Percentiles rank a stretch among this genome's conserved stretches.
These are phyloP conservation scores for Leguminivora glycinivorella DNA, from an alignment of 1,140 invertebrate genomes.

Conservation along the genomic window DNA sequence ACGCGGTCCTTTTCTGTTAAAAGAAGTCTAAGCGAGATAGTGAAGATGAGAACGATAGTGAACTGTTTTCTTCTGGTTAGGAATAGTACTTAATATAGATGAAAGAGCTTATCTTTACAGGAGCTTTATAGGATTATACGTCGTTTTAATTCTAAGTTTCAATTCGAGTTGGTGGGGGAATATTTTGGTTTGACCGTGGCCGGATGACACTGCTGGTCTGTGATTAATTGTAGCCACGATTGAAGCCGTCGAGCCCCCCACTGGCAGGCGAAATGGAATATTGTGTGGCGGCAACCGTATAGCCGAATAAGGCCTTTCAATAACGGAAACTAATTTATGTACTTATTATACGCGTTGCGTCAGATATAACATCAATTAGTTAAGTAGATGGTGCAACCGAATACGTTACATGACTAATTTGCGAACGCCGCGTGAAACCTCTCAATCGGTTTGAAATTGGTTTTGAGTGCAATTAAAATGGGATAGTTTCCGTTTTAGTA, in stretches of 20 bases:
- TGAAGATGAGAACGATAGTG: not conserved
- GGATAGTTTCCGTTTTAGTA: not conserved
- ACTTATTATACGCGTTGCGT: slow-evolving; percentile 30
- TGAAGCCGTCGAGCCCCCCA: slow-evolving; percentile 70
- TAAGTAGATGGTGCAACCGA: slow-evolving; percentile 23
- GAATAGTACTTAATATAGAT: not conserved
- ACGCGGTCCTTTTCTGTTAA: not conserved
- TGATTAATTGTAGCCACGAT: slow-evolving; percentile 76
- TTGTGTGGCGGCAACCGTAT: slow-evolving; percentile 41
- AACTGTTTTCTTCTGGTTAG: not conserved
- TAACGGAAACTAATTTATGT: slow-evolving; percentile 62
- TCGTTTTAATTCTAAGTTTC: not conserved
- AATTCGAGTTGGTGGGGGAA: slow-evolving; percentile 45
- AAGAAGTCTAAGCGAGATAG: not conserved
- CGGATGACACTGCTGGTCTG: slow-evolving; percentile 73
- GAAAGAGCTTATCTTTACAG: not conserved
- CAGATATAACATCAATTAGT: slow-evolving; percentile 27
- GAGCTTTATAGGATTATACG: not conserved
- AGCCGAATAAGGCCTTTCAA: slow-evolving; percentile 62
- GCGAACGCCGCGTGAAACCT: not conserved
- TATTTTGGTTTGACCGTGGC: slow-evolving; percentile 54
- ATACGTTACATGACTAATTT: not conserved
- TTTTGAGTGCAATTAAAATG: not conserved
- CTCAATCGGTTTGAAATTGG: not conserved
- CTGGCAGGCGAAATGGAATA: slow-evolving; percentile 75